These are phyloP conservation scores for Gymnocypris eckloni DNA, from an alignment of 2,797 vertebrate genomes.

Conservation along the genomic window DNA sequence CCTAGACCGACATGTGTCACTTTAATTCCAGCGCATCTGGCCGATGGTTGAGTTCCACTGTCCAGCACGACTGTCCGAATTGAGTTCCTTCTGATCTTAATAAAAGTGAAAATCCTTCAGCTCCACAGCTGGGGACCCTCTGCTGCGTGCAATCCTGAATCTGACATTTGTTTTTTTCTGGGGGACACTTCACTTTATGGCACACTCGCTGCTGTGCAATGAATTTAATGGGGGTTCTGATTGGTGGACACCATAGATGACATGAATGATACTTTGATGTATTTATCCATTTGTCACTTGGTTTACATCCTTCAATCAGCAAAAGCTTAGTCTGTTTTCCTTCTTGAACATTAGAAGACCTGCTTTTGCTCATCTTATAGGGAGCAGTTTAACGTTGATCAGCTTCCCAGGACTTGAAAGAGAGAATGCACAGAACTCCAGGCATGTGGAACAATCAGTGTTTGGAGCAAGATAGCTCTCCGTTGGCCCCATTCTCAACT, in stretches of 20 bases:
- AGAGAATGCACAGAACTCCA: conserved; percentile 74
- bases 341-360: background rate
- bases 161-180: conserved; percentile 17
- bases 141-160: conserved; percentile 25
- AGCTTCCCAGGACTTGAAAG: conserved; percentile 29
- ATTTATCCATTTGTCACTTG: background rate
- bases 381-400: conserved; percentile 15
- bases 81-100: conserved; percentile 60
- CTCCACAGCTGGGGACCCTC: conserved; percentile 63
- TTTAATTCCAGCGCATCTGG: conserved; percentile 68
- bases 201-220: background rate
- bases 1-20: conserved; percentile 76
- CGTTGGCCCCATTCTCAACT: conserved; percentile 84
- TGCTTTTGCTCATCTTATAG: conserved; percentile 20
- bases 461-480: conserved; percentile 66
- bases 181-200: conserved; percentile 9
- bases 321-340: background rate
- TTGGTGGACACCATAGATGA: background rate
- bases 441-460: conserved; percentile 59
- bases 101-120: conserved; percentile 61
- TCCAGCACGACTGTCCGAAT: conserved; percentile 67
- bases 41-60: conserved; percentile 63
- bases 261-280: background rate
- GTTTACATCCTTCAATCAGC: background rate
- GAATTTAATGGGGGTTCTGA: conserved; percentile 1